Conservation (phyloP, 92 coral and sea anemone species). For the Diadumene lineata region DNA sequence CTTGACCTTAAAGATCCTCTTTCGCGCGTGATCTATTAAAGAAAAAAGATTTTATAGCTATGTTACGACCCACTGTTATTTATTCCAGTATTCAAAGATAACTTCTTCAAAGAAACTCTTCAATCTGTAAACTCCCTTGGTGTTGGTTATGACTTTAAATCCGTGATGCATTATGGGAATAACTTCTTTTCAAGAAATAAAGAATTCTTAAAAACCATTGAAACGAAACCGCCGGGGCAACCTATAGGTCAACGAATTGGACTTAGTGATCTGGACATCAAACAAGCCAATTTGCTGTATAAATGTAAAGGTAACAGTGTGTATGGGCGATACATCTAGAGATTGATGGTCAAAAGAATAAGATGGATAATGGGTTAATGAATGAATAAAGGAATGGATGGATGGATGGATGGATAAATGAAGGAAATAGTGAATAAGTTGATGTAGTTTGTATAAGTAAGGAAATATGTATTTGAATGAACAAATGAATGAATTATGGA, state of each 20-base stretch:
- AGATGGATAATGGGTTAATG: not conserved
- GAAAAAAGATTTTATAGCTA: too few relatives aligned
- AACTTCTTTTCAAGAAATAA: slow-evolving; percentile 57
- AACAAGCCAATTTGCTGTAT: slow-evolving; percentile 75
- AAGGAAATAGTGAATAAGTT: too few relatives aligned
- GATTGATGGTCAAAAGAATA: not conserved
- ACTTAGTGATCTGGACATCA: slow-evolving; percentile 62
- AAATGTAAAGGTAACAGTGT: slow-evolving; percentile 61
- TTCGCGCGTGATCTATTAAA: too few relatives aligned
- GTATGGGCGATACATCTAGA: not conserved
- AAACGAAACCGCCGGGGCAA: slow-evolving; percentile 37
- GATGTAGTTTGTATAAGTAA: not conserved
- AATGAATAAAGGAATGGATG: not conserved
- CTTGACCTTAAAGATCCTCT: too few relatives aligned
- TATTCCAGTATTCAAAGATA: slow-evolving; percentile 63
- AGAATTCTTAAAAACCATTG: slow-evolving; percentile 45
- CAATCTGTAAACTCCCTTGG: slow-evolving; percentile 65
- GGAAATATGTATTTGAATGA: not conserved
- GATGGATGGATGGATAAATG: not conserved
- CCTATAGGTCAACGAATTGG: slow-evolving; percentile 80
- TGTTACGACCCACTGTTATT: too few relatives aligned
- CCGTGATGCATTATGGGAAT: slow-evolving; percentile 93
- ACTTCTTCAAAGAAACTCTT: slow-evolving; percentile 62
- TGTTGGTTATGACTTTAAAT: slow-evolving; percentile 77
- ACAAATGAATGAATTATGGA: not conserved